Evolutionary conservation across 53 echinoderm and acorn worm genomes (phyloP).

Genomic region (Astropecten irregularis): DNA sequence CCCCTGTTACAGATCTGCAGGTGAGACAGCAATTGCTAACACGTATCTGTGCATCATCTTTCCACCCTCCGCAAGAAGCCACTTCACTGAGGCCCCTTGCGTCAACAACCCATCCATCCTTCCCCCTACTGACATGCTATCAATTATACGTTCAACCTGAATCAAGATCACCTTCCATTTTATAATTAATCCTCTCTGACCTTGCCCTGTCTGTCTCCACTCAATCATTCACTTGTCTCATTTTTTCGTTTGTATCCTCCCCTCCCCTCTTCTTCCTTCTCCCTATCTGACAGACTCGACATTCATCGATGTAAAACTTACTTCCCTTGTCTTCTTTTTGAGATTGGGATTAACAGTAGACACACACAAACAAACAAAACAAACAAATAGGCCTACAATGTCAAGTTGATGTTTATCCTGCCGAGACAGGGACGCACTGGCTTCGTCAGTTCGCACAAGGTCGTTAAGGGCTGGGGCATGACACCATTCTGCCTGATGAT

Average conservation of each 20-base stretch:
- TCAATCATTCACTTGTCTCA: slow-evolving; percentile 10
- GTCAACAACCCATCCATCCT: slow-evolving; percentile 21
- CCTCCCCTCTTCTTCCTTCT: neutral
- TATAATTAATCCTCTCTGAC: slow-evolving; percentile 46
- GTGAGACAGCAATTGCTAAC: too few relatives aligned
- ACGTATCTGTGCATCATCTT: too few relatives aligned
- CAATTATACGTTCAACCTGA: slow-evolving; percentile 47
- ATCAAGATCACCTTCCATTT: slow-evolving; percentile 18
- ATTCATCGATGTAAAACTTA: too few relatives aligned
- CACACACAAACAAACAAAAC: too few relatives aligned
- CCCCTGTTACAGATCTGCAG: too few relatives aligned
- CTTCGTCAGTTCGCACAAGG: slow-evolving; percentile 42
- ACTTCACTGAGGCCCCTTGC: too few relatives aligned
- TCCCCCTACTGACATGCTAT: slow-evolving; percentile 35
- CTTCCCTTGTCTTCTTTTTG: too few relatives aligned
- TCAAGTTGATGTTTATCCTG: slow-evolving; percentile 36
- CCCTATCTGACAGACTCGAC: too few relatives aligned
- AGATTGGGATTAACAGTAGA: too few relatives aligned
- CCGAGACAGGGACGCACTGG: too few relatives aligned
- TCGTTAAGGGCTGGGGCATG: slow-evolving; percentile 14
- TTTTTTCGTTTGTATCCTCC: neutral
- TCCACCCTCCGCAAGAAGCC: too few relatives aligned
- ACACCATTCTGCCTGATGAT: slow-evolving; percentile 31
- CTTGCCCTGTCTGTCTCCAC: slow-evolving; percentile 29
- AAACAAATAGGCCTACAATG: too few relatives aligned